A percentile compares a stretch with the other conserved stretches of the same genome.
These are phyloP conservation scores for Callospermophilus lateralis DNA, from an alignment of 2,113 vertebrate genomes.

Conservation along the genomic window DNA sequence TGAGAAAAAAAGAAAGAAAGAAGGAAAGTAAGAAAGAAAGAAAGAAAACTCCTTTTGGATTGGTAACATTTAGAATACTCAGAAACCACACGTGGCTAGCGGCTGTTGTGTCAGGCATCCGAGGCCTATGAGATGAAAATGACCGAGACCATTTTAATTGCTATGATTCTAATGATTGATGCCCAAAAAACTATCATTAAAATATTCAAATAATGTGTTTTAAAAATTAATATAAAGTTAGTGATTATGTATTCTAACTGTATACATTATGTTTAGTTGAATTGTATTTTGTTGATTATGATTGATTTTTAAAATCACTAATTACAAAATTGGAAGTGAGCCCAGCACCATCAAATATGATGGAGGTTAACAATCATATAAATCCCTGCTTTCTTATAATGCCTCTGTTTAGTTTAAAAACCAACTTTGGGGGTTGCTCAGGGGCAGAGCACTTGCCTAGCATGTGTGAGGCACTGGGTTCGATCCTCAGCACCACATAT, in stretches of 20 bases:
- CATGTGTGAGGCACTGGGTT: too few species aligned
- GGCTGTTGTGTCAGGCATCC: background rate
- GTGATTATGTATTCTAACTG: background rate
- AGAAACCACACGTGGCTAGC: background rate
- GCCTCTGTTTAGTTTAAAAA: conserved; percentile 5
- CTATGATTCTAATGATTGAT: background rate
- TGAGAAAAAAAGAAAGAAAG: background rate
- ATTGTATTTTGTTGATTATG: conserved; percentile 27
- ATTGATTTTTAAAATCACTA: conserved; percentile 40
- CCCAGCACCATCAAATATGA: background rate
- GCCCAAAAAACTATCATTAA: background rate
- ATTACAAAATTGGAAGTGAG: background rate
- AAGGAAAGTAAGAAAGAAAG: background rate
- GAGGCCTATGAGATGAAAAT: background rate
- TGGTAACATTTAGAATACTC: background rate
- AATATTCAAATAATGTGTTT: background rate
- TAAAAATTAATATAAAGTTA: background rate
- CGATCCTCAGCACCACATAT: too few species aligned
- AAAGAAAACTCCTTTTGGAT: background rate
- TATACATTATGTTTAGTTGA: background rate
- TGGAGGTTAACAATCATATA: background rate
- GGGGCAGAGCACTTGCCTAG: too few species aligned
- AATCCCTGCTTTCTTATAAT: background rate
- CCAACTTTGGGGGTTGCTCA: background rate
- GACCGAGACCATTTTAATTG: background rate